A percentile compares a stretch with the other conserved stretches of the same genome.
Conservation (phyloP, 64 coral and sea anemone species). For the Cladopsammia gracilis region DNA sequence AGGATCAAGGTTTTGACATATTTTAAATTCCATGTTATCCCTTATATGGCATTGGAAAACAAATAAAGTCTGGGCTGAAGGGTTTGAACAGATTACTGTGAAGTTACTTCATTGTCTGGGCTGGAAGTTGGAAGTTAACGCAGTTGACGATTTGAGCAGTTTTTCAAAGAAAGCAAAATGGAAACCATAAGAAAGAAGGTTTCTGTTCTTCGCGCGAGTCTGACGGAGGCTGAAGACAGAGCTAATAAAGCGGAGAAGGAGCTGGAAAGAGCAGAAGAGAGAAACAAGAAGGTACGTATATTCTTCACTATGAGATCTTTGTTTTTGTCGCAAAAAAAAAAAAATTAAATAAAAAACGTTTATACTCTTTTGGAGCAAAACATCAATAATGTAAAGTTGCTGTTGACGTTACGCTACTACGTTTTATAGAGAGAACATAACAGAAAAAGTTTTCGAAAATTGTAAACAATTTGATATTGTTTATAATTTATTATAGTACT, state of each 20-base stretch:
- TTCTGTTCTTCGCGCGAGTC: constrained; percentile 36
- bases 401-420: too few relatives aligned
- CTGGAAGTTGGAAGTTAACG: not conserved
- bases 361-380: not conserved
- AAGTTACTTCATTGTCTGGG: not conserved
- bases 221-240: constrained; percentile 69
- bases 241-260: constrained; percentile 72
- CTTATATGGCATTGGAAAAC: not conserved
- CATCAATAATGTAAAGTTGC: not conserved
- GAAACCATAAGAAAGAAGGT: constrained; percentile 91
- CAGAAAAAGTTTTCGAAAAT: not conserved
- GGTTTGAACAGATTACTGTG: not conserved
- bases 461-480: not conserved
- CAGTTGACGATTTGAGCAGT: not conserved
- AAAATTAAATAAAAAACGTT: too few relatives aligned
- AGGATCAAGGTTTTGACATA: not conserved
- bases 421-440: not conserved
- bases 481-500: not conserved
- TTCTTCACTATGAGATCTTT: not conserved
- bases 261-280: constrained; percentile 44
- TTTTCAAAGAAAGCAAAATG: constrained; percentile 63
- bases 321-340: not conserved
- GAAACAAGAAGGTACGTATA: constrained; percentile 29
- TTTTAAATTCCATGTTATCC: constrained; percentile 6
- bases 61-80: not conserved